Percentiles rank a stretch among this genome's conserved stretches.
Conservation (phyloP, 2,888 invertebrate genomes). For the Smittia aterrima region DNA sequence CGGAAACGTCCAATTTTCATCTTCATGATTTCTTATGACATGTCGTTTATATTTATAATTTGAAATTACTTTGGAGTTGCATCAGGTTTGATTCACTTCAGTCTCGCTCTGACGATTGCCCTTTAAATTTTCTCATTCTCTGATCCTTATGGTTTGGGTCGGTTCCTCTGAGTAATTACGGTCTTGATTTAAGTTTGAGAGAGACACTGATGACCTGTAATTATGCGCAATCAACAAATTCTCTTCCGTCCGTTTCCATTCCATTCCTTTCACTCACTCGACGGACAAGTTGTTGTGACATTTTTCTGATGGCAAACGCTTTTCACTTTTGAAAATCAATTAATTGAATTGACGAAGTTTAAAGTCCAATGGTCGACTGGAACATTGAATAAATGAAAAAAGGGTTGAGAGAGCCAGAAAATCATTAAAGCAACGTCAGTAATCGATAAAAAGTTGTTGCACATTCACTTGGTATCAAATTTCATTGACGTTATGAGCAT, state of each 20-base stretch:
- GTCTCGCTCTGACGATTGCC: not conserved
- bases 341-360: not conserved
- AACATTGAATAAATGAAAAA: not conserved
- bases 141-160: conserved; percentile 6
- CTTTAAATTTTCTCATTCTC: not conserved
- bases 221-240: not conserved
- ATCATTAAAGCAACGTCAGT: too few relatives aligned
- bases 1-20: conserved; percentile 10
- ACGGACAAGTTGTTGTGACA: not conserved
- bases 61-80: not conserved
- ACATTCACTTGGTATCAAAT: too few relatives aligned
- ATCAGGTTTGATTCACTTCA: not conserved
- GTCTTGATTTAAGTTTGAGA: not conserved
- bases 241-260: not conserved
- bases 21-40: conserved; percentile 12
- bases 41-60: not conserved
- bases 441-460: not conserved
- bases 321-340: not conserved
- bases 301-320: not conserved
- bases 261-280: not conserved
- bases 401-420: not conserved
- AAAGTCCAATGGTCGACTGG: not conserved
- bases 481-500: too few relatives aligned
- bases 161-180: not conserved
- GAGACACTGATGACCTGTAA: not conserved